These are phyloP conservation scores for Lordiphosa mommai DNA, from an alignment of 1,140 invertebrate genomes.

Conservation along the genomic window DNA sequence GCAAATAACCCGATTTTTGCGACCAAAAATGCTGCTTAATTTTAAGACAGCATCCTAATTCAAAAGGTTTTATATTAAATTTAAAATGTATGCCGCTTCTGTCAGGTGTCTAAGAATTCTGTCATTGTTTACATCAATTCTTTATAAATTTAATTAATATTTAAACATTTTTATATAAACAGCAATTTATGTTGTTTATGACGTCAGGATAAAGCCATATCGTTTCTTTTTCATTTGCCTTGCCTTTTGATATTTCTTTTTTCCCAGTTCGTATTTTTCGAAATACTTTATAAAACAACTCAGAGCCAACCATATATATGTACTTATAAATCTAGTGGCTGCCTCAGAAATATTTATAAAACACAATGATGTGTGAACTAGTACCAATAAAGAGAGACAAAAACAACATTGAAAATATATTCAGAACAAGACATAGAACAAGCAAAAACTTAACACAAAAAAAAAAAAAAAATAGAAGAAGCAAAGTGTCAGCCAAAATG, in stretches of 20 bases:
- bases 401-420: slow-evolving; percentile 25
- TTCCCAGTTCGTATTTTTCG: slow-evolving; percentile 31
- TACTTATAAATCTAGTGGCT: not conserved
- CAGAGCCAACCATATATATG: slow-evolving; percentile 1
- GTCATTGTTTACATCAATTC: slow-evolving; percentile 14
- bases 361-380: slow-evolving; percentile 47
- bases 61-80: too few species aligned
- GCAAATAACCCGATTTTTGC: too few species aligned
- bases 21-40: too few species aligned
- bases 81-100: too few species aligned
- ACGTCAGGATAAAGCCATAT: slow-evolving; percentile 36
- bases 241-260: slow-evolving; percentile 22
- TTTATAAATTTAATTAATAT: slow-evolving; percentile 28
- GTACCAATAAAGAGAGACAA: slow-evolving; percentile 8
- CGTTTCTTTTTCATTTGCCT: slow-evolving; percentile 18
- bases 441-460: slow-evolving; percentile 19
- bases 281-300: slow-evolving; percentile 16
- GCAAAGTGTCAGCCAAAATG: slow-evolving; percentile 18
- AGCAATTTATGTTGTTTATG: slow-evolving; percentile 25
- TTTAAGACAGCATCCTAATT: too few species aligned
- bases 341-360: slow-evolving; percentile 42
- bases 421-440: slow-evolving; percentile 32
- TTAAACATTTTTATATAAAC: slow-evolving; percentile 41
- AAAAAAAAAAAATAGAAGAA: slow-evolving; percentile 15
- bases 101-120: too few species aligned